A percentile compares a stretch with the other conserved stretches of the same genome.
Evolutionary conservation across 2,888 invertebrate genomes (phyloP).

Genomic region (Microchrysa polita): DNA sequence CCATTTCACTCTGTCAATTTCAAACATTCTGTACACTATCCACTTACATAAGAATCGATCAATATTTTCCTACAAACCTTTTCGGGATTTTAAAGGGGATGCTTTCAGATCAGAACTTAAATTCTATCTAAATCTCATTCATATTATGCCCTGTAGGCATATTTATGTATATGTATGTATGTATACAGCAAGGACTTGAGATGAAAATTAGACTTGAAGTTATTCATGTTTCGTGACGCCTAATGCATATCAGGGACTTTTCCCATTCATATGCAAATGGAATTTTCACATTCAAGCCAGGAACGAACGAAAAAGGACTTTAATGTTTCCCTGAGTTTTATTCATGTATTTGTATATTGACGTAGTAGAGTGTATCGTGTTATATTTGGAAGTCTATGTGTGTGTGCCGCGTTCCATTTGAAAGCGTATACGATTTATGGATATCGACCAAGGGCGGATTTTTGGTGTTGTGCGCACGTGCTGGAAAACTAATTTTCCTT

Average conservation of each 20-base stretch:
- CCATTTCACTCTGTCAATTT: neutral
- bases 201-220: neutral
- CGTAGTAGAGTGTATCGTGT: no score
- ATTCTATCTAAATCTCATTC: neutral
- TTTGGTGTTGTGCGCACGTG: slow-evolving; percentile 29
- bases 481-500: slow-evolving; percentile 33
- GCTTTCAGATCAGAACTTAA: neutral
- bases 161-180: no score
- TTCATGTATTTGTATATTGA: slow-evolving; percentile 8
- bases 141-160: neutral
- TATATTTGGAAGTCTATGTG: neutral
- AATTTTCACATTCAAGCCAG: slow-evolving; percentile 13
- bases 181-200: slow-evolving; percentile 1
- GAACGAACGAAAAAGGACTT: neutral
- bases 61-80: slow-evolving; percentile 11
- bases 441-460: slow-evolving; percentile 33
- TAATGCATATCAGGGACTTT: slow-evolving; percentile 28
- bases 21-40: neutral
- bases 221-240: neutral
- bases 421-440: neutral
- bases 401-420: neutral
- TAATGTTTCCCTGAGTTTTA: slow-evolving; percentile 6
- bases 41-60: neutral
- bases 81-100: slow-evolving; percentile 11
- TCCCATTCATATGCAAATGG: slow-evolving; percentile 35